These are phyloP conservation scores for Solea senegalensis DNA, from an alignment of 2,113 vertebrate genomes.

Conservation along the genomic window DNA sequence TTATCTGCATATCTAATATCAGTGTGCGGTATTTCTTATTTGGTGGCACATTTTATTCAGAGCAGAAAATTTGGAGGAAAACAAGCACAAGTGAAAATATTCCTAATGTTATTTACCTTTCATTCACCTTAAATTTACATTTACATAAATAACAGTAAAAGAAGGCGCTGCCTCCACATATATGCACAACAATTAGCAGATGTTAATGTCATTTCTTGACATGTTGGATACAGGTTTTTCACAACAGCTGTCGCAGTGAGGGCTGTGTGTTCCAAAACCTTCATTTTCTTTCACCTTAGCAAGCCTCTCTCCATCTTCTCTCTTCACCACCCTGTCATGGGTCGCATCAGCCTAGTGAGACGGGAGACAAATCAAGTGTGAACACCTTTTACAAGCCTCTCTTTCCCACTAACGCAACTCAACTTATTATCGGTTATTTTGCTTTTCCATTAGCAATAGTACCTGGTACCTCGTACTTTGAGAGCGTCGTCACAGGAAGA, in stretches of 20 bases:
- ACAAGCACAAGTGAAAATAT: constrained; percentile 16
- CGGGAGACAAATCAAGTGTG: background rate
- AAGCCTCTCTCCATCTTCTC: constrained; percentile 91
- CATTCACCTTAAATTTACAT: too few species aligned
- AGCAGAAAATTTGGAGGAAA: constrained; percentile 14
- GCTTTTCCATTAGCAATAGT: too few species aligned
- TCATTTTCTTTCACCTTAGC: constrained; percentile 84
- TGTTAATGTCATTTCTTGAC: background rate
- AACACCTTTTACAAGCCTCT: too few species aligned
- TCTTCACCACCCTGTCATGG: constrained; percentile 90
- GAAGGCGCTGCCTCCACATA: too few species aligned
- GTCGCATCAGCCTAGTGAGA: constrained; percentile 87
- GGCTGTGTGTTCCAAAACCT: background rate
- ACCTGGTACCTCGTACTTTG: too few species aligned
- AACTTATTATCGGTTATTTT: too few species aligned
- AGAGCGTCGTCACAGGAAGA: too few species aligned
- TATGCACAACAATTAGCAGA: constrained; percentile 1
- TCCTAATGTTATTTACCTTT: too few species aligned
- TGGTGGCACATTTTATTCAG: background rate
- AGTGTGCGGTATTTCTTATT: background rate
- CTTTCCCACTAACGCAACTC: too few species aligned
- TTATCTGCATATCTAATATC: constrained; percentile 4
- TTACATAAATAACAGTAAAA: background rate
- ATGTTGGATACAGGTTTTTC: background rate
- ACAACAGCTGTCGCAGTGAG: too few species aligned